Evolutionary conservation across 2,113 vertebrate genomes (phyloP), one percentile per base, ranked within the genome.

Genomic region (Coturnix japonica): DNA sequence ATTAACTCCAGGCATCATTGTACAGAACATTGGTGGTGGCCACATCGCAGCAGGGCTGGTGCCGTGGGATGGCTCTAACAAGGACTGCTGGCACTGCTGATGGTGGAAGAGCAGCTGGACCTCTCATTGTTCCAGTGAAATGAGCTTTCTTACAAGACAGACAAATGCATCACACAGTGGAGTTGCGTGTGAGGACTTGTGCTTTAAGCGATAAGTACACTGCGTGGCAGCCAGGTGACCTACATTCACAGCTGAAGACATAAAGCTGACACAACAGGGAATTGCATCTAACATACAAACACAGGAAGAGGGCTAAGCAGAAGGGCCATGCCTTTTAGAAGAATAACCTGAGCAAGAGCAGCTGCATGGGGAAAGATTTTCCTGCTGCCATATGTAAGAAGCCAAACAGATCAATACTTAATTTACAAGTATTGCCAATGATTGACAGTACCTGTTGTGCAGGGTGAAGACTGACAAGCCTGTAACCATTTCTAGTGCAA

Each of bases 371-470:
- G 56, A 80, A n/a, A 65, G 35, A 0, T 4, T 33, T 54, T 44
- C 77, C 69, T 74, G 41, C 69, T 86, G 46, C 41, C 26, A 7
- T 5, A 59, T 6, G 4, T 4, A 13, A 59, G 78, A 57, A 82
- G 13, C n/a, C 61, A 82, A 75, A 0, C 0, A 82, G 54, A 90
- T 87, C 85, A 74, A 87, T 54, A 66, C 26, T 44, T 61, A 72
- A 91, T 93, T 82, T 74, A 7, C 73, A 81, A 57, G 57, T 35
- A 81, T 81, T 91, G 60, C 17, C 66, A 78, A 10, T 31, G 90
- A 72, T 26, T 76, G 77, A 54, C 49, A 61, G 53, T 8, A 43
- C 9, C 11, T 28, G 33, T 54, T 39, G 31, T 9, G 11, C 26
- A 39, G 78, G 39, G 56, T 49, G 43, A 90, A 81, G 11, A 22